phyloP scores from a whole-genome alignment of 35 echinoderm and acorn worm species.

The Heliocidaris tuberculata region DNA sequence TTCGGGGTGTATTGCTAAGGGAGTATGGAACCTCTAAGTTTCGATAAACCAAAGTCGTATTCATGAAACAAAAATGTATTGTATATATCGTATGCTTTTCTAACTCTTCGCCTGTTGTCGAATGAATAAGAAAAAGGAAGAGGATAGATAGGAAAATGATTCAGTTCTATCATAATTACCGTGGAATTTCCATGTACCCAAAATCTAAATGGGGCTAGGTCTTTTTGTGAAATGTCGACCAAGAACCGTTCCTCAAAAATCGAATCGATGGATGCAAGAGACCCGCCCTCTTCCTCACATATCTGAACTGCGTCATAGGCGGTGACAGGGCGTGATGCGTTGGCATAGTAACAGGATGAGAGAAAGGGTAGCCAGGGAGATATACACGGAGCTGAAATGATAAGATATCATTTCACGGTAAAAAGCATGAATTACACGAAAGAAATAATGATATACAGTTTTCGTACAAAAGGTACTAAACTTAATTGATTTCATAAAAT shows the following conservation, averaged over 20 bases:
- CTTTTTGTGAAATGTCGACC: neutral
- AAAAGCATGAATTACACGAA: neutral
- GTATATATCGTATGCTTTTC: neutral
- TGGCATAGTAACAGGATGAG: conserved; percentile 33
- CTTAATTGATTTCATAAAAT: neutral
- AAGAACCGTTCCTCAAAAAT: conserved; percentile 31
- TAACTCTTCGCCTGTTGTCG: neutral
- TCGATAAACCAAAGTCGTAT: no score
- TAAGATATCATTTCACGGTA: neutral
- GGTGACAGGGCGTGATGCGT: neutral
- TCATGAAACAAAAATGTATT: no score
- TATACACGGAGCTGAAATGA: neutral
- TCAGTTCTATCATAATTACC: neutral
- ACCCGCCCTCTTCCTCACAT: neutral
- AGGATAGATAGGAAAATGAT: neutral
- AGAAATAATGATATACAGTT: neutral
- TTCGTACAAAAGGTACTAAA: neutral
- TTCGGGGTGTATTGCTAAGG: no score
- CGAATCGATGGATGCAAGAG: conserved; percentile 26
- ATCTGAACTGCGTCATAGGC: neutral
- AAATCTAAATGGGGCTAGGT: neutral
- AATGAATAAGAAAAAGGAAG: neutral
- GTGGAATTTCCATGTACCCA: neutral
- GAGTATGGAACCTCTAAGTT: no score
- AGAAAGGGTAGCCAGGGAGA: neutral